Evolutionary conservation across 2,113 vertebrate species (phyloP).

Genomic region (Mus spicilegus): DNA sequence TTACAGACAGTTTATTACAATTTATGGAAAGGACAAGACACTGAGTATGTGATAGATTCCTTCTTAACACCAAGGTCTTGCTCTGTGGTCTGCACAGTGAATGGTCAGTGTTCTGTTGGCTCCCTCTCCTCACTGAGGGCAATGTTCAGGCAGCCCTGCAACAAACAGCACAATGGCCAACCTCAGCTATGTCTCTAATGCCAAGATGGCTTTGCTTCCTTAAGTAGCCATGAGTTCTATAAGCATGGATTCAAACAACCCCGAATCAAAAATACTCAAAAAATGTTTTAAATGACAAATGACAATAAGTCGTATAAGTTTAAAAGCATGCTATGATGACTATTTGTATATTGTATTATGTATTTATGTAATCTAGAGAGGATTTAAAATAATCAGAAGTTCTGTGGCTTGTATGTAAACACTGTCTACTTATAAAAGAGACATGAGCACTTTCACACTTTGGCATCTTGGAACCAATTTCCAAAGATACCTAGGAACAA

Average conservation of each 20-base stretch:
- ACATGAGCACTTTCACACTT: background rate
- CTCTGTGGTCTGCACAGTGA: constrained; percentile 82
- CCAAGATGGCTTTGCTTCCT: background rate
- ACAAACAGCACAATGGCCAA: constrained; percentile 49
- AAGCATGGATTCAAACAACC: background rate
- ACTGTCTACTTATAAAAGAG: background rate
- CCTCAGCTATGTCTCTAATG: constrained; percentile 28
- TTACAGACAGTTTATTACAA: constrained; percentile 92
- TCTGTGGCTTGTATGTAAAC: background rate
- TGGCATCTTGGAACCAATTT: background rate
- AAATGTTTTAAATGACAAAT: background rate
- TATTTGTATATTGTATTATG: background rate
- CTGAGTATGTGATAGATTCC: constrained; percentile 79
- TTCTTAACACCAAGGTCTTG: constrained; percentile 77
- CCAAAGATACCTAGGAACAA: background rate
- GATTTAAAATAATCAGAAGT: background rate
- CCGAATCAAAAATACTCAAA: background rate
- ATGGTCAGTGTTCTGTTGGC: constrained; percentile 88
- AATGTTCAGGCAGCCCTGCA: constrained; percentile 92
- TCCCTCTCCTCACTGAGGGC: constrained; percentile 89
- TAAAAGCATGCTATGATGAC: background rate
- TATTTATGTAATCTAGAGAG: background rate
- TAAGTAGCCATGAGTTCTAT: background rate
- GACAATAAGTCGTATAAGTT: background rate
- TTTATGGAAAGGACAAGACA: constrained; percentile 90